Evolutionary conservation across 2,113 vertebrate species (phyloP), one percentile per base, ranked within the genome.

Genomic region (Sander lucioperca): DNA sequence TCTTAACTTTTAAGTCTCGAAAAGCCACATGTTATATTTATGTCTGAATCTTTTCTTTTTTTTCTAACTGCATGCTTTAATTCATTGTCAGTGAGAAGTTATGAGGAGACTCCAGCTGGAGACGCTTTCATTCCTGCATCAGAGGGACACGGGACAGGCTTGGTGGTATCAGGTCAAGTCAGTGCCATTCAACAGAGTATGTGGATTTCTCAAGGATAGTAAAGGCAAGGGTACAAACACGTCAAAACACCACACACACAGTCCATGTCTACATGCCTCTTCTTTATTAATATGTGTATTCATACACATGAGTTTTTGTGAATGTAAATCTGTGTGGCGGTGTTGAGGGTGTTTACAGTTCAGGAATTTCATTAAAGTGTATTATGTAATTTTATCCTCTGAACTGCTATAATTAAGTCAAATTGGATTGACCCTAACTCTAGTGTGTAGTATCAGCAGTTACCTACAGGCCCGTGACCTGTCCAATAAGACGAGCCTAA

Each of bases 81-180:
- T 84, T 86, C 1, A 4, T 84, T 86, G 59, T 39, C 84, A 96
- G 95, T 92, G 95, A 96, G 89, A 95, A 95, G 87, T 86, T 96
- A 74, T 96, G 91, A 95, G 82, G 76, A 68, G 19, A 43, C 57
- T 79, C 18, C 87, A 66, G 74, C 57, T 54, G 50, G 66, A 70
- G 36, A 61, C 43, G 62, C 10, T 54, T 73, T 71, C 27, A 65
- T 63, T 87, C 82, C 64, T 79, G 76, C 74, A 66, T 54, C 73
- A 19, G 19, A 72, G 64, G 16, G 68, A 79, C 66, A 53, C 54
- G 0, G 25, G 16, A 62, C 54, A 2, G 48, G 45, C 85, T 68
- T 33, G n/a, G 50, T 64, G 54, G 27, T 50, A 43, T 58, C 72
- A 25, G 43, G 23, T 84, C 47, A 78, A 79, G 69, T 77, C 67